Evolutionary conservation across 64 coral and sea anemone species (phyloP).

Genomic region (Montipora efflorescens): DNA sequence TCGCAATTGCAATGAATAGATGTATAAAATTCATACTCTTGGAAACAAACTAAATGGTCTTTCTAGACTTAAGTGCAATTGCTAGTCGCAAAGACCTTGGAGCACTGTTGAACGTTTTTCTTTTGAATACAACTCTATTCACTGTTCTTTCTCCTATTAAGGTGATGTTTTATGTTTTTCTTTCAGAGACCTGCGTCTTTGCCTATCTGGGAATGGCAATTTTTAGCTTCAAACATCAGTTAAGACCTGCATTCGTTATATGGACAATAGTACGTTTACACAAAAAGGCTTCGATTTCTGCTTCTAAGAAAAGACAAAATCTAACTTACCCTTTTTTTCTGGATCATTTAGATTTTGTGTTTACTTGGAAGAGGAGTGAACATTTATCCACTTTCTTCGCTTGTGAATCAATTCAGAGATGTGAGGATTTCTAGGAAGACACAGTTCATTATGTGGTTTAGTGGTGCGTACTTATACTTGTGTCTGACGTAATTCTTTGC

Average conservation of each 20-base stretch:
- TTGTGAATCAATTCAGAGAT: constrained; percentile 96
- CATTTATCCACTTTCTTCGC: constrained; percentile 88
- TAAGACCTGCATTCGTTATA: constrained; percentile 95
- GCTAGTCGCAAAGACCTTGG: too few relatives aligned
- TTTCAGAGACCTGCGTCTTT: constrained; percentile 98
- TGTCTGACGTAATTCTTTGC: background rate
- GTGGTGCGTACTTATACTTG: constrained; percentile 66
- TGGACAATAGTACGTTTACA: constrained; percentile 93
- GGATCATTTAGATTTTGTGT: constrained; percentile 80
- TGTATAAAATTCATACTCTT: too few relatives aligned
- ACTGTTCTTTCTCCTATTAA: background rate
- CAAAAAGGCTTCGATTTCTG: background rate
- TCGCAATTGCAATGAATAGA: too few relatives aligned
- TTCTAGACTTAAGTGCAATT: too few relatives aligned
- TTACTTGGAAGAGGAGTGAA: constrained; percentile 89
- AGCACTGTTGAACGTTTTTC: too few relatives aligned
- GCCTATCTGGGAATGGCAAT: constrained; percentile 99
- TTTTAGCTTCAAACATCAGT: constrained; percentile 95
- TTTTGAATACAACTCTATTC: too few relatives aligned
- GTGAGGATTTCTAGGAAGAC: constrained; percentile 88
- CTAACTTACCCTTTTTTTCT: background rate
- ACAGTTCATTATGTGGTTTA: constrained; percentile 99
- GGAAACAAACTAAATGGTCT: too few relatives aligned
- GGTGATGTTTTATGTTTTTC: background rate
- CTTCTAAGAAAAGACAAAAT: background rate